phyloP scores from a whole-genome alignment of 2,797 vertebrate species.

The Syngnathus rostellatus region DNA sequence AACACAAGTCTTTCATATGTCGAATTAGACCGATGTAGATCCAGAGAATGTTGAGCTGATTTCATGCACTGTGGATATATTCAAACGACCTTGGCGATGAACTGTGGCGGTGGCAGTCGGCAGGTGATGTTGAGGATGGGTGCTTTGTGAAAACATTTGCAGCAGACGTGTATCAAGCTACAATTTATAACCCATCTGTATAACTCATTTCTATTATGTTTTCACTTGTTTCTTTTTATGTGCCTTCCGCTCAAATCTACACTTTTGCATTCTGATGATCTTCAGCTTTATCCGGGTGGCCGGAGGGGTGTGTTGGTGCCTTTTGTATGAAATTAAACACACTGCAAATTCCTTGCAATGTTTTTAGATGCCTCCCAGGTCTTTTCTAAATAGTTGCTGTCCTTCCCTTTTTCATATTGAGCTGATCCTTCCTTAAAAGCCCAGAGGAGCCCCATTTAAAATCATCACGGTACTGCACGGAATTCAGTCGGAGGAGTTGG shows the following conservation, averaged over 20 bases:
- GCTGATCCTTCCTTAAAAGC: conserved; percentile 5
- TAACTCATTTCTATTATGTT: conserved; percentile 17
- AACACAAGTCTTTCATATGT: too few species aligned
- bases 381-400: neutral
- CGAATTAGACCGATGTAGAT: neutral
- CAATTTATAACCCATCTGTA: conserved; percentile 12
- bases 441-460: conserved; percentile 6
- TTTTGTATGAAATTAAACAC: conserved; percentile 20
- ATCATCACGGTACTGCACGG: conserved; percentile 1
- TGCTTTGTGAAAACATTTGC: conserved; percentile 31
- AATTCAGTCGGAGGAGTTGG: conserved; percentile 27
- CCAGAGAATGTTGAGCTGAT: neutral
- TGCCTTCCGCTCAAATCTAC: conserved; percentile 46
- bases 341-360: neutral
- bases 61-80: neutral
- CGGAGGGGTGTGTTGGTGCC: conserved; percentile 9
- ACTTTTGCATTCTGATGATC: conserved; percentile 34
- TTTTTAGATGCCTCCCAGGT: neutral
- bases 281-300: conserved; percentile 18
- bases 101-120: conserved; percentile 13
- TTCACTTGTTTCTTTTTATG: conserved; percentile 6
- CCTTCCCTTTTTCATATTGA: neutral
- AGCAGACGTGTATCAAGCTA: conserved; percentile 9
- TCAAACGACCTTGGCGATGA: conserved; percentile 16
- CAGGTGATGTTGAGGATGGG: conserved; percentile 35